Base-by-base conservation (phyloP, 2,113 vertebrate species). In the Coptodon rendalli region DNA sequence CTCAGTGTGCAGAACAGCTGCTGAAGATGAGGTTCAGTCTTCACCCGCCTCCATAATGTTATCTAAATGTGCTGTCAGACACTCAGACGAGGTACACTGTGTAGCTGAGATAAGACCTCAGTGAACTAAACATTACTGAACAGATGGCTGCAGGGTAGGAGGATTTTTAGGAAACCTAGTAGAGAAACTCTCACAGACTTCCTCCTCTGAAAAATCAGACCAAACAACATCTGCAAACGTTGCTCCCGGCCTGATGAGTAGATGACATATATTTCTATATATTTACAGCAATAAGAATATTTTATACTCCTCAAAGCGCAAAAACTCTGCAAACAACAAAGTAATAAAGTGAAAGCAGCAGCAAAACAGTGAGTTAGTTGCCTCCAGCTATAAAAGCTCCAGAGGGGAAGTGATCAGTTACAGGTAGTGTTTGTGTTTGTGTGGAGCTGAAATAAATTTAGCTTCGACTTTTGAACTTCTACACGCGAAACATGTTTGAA, bases 271-370 rank as follows among this genome's bases (percentile, higher is more conserved):
- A 89, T 45, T 66, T 87, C n/a, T 86, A 34, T 84, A 71, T 90
- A 91, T 94, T 94, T 93, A 93, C 89, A 94, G 31, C 78, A 27
- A 71, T 6, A 43, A 84, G 52, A 40, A 61, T 27, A 71, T 53
- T 88, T 87, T 82, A 88, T 88, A 82, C 63, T 89, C 24, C 31
- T 57, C 36, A 84, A 88, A 71, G 40, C 71, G 57, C 0, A 1
- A 80, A 83, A 83, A 81, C 89, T 89, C 84, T 89, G 66, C n/a
- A 45, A 73, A 50, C 38, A 63, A 81, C 31, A 66, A 36, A 14
- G n/a, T 59, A 17, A 81, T 71, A 56, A 82, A 89, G 59, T 52
- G 45, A 85, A 82, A 85, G 57, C 84, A 68, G 86, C 86, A 85
- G 80, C 34, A 54, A 48, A 76, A 48, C 40, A 3, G 43, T 12